phyloP scores from a whole-genome alignment of 2,113 vertebrate species.

The Hyperoodon ampullatus region DNA sequence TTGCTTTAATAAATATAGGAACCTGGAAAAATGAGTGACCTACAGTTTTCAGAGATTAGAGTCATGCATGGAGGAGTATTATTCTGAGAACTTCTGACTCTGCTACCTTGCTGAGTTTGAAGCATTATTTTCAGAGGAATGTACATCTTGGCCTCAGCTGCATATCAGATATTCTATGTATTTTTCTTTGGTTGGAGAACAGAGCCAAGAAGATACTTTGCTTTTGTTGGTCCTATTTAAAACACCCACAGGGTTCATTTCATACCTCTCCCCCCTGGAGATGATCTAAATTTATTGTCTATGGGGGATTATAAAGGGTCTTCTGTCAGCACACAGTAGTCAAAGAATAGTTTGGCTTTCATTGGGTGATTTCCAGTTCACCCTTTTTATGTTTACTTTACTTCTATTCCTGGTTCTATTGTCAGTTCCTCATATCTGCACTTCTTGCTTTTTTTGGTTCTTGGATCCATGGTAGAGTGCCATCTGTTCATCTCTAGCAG shows the following conservation, averaged over 20 bases:
- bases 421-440: neutral
- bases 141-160: neutral
- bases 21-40: neutral
- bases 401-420: neutral
- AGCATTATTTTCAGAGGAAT: constrained; percentile 13
- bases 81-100: neutral
- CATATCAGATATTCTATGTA: neutral
- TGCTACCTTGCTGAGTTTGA: neutral
- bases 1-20: neutral
- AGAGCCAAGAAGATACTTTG: neutral
- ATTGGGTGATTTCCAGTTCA: neutral
- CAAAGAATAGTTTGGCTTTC: neutral
- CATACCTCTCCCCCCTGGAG: neutral
- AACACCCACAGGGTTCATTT: neutral
- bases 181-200: neutral
- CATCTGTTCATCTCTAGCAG: neutral
- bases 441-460: neutral
- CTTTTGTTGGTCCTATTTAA: neutral
- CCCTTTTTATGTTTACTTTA: neutral
- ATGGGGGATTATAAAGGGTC: neutral
- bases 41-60: neutral
- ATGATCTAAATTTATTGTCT: neutral
- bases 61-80: neutral
- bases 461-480: neutral
- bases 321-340: neutral